These are phyloP conservation scores for Cephalopachus bancanus DNA, from an alignment of 2,797 vertebrate species.

Conservation along the genomic window DNA sequence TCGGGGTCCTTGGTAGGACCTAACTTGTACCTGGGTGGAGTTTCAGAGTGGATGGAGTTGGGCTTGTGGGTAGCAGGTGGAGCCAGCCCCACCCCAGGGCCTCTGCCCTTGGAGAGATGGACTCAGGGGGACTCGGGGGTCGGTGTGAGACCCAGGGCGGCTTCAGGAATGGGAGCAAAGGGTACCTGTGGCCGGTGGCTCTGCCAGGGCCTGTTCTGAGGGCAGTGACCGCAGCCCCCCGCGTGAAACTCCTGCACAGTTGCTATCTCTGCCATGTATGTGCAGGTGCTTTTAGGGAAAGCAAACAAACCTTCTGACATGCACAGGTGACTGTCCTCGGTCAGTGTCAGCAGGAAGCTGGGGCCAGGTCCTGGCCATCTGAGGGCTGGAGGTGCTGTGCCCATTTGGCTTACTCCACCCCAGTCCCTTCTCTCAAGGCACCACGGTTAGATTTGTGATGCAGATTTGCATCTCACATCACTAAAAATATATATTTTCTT, in stretches of 20 bases:
- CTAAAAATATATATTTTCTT: too few relatives aligned
- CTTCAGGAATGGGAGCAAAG: rapidly evolving
- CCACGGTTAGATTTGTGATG: too few relatives aligned
- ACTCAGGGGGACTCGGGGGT: neutral
- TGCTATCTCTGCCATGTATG: rapidly evolving
- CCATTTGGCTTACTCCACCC: neutral
- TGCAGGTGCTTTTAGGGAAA: neutral
- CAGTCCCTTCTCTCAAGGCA: neutral
- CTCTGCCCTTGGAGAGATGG: neutral
- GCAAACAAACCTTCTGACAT: neutral
- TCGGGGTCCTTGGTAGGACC: too few relatives aligned
- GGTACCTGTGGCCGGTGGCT: neutral
- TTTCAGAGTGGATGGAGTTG: too few relatives aligned
- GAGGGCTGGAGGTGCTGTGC: neutral
- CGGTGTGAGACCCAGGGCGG: neutral
- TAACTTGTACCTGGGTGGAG: neutral
- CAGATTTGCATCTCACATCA: neutral
- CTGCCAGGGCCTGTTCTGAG: neutral
- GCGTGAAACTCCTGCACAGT: neutral
- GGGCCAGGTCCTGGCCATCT: neutral
- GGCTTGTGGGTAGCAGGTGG: too few relatives aligned
- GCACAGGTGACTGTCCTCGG: too few relatives aligned
- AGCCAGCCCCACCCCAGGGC: neutral
- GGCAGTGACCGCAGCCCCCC: too few relatives aligned
- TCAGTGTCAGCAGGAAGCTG: too few relatives aligned